A percentile compares a stretch with the other conserved stretches of the same genome.
phyloP scores from a whole-genome alignment of 2,797 vertebrate genomes.

The Capromys pilorides region DNA sequence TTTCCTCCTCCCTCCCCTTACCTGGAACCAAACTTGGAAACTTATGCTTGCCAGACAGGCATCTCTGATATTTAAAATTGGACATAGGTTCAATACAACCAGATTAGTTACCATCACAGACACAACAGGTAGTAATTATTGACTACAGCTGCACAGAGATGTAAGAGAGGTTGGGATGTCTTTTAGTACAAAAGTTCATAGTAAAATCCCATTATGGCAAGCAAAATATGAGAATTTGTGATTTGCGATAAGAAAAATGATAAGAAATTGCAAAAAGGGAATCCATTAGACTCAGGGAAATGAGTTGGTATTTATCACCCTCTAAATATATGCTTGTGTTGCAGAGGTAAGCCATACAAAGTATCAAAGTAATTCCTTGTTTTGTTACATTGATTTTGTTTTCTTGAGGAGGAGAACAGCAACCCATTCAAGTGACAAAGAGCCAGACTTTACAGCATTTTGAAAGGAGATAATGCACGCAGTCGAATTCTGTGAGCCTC shows the following conservation, averaged over 20 bases:
- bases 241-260: conserved; percentile 8
- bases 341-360: neutral
- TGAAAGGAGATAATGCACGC: conserved; percentile 20
- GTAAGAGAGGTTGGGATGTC: neutral
- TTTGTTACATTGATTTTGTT: neutral
- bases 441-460: neutral
- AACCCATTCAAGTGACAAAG: conserved; percentile 2
- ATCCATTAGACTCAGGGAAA: neutral
- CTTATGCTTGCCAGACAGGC: too few species aligned
- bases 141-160: neutral
- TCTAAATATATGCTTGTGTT: conserved; percentile 5
- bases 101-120: neutral
- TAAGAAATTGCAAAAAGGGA: neutral
- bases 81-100: neutral
- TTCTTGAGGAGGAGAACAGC: neutral
- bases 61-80: neutral
- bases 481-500: neutral
- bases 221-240: neutral
- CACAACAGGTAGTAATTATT: neutral
- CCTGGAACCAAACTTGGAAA: too few species aligned
- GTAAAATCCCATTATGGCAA: neutral
- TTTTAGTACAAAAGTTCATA: neutral
- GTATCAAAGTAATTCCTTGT: neutral
- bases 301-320: conserved; percentile 35
- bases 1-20: too few species aligned